Evolutionary conservation across 2,888 invertebrate genomes (phyloP), one percentile per base, ranked within the genome.

Genomic region (Willowsia nigromaculata): DNA sequence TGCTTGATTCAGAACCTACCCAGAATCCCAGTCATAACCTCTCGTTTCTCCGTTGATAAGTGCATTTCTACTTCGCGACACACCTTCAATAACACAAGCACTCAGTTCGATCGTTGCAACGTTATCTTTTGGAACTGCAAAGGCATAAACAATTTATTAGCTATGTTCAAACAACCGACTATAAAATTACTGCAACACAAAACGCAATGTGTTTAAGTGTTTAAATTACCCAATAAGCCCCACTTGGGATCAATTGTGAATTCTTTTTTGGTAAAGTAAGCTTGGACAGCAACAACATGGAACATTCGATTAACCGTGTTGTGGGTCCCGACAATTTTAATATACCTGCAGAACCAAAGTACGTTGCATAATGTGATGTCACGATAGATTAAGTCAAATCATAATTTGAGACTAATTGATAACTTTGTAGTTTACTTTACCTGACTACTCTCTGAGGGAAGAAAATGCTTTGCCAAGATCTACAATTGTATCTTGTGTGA

Each of bases 11-110:
- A n/a, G n/a, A 22, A n/a, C 37, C 71, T 43, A 88, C 84, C 90
- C 90, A 37, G 97, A 97, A 94, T 99, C 99, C 99, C 99, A 99
- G 95, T 99, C 99, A 94, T 99, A 99, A 94, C 97, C 97, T 93
- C 96, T 96, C 84, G 96, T 97, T 94, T 99, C 98, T 15, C 99
- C 99, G 95, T 99, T 99, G 89, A 99, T 95, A 13, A 99, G 95
- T 0, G 98, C 97, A 95, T 99, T 99, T 92, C 99, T 95, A 71
- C 97, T 97, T 13, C 99, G 96, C 93, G 96, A 96, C 9, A 99
- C 99, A 88, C 99, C 99, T 95, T 99, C 99, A 62, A 98, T 97
- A 89, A 99, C 99, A 93, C 96, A 96, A 1, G 99, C 99, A 94
- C 97, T 97, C 93, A 96, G 96, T 86, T 97, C 96, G 91, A 97